Percentiles rank a stretch among this genome's conserved stretches.
These are phyloP conservation scores for Peromyscus californicus DNA, from an alignment of 2,113 vertebrate genomes.

Conservation along the genomic window DNA sequence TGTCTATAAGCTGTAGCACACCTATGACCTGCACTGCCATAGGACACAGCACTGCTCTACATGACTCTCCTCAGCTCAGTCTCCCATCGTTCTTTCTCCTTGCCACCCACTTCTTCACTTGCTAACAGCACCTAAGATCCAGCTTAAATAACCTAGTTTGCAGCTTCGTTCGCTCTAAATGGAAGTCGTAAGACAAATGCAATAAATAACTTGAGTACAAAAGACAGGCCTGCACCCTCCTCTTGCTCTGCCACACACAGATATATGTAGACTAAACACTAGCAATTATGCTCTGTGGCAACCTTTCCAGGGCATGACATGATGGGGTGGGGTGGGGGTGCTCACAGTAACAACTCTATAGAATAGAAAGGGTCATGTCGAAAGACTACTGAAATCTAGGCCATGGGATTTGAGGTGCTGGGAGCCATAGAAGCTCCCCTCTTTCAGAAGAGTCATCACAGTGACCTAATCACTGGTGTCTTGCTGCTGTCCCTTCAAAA, in stretches of 20 bases:
- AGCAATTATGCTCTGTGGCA: conserved; percentile 21
- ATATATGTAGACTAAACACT: conserved; percentile 39
- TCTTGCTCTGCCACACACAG: background rate
- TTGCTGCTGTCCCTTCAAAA: background rate
- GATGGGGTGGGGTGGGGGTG: background rate
- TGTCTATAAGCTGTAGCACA: background rate
- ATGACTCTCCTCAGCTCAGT: background rate
- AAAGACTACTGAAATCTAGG: background rate
- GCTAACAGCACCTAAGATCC: conserved; percentile 47
- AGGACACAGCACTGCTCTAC: rapidly evolving
- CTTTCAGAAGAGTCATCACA: background rate
- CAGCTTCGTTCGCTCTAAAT: conserved; percentile 65
- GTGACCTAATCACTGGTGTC: background rate
- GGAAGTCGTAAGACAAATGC: conserved; percentile 68
- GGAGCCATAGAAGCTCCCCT: background rate
- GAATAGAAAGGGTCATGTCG: background rate
- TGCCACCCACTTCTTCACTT: conserved; percentile 43
- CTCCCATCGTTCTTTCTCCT: background rate
- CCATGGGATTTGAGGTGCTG: background rate
- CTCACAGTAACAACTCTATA: background rate
- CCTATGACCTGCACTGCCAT: no score
- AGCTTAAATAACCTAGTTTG: conserved; percentile 69
- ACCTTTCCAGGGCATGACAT: background rate
- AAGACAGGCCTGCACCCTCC: background rate
- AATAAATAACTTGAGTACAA: conserved; percentile 71